Evolutionary conservation across 2,113 vertebrate genomes (phyloP), one percentile per base, ranked within the genome.

Genomic region (Passer domesticus): DNA sequence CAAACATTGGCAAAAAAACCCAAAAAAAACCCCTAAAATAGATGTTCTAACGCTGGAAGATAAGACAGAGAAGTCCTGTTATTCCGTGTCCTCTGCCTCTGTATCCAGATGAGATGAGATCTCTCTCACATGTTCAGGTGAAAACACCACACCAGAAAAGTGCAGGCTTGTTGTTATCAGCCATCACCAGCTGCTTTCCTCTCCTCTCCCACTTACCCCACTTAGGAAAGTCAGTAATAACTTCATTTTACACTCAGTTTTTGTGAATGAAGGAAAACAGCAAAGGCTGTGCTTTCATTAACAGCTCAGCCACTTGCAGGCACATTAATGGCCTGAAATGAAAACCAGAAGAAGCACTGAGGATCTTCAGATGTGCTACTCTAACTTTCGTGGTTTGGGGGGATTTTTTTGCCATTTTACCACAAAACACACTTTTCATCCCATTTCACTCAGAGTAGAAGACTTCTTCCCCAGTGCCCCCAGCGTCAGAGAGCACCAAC

Each of bases 51-150:
- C 0, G 5, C 33, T 75, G 64, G 55, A 44, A 78, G 64, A 28
- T 3, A 66, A 33, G 64, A 23, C 2, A n/a, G 69, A 58, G 35
- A 49, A 84, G 11, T 11, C 13, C 21, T 17, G 5, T 37, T 41
- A 41, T 41, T 41, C 41, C 6, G 41, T 41, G 3, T 21, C 11
- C 23, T 66, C 49, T 30, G 55, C 17, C 4, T 50, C 47, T 77
- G n/a, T 59, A 27, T 21, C 21, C 43, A 15, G 18, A 7, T 13
- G 23, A 47, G 19, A 21, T 0, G 13, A 70, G 56, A 1, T 11
- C 9, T 47, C 46, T 49, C 18, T 13, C 17, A 1, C 1, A 0
- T 0, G 0, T 18, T 9, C 49, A 69, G 53, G 24, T 70, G 52
- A 19, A 12, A 1, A 3, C 3, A 33, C 4, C 1, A 1, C 15